Evolutionary conservation across 2,797 vertebrate genomes (phyloP).

Genomic region (Cryptoprocta ferox): DNA sequence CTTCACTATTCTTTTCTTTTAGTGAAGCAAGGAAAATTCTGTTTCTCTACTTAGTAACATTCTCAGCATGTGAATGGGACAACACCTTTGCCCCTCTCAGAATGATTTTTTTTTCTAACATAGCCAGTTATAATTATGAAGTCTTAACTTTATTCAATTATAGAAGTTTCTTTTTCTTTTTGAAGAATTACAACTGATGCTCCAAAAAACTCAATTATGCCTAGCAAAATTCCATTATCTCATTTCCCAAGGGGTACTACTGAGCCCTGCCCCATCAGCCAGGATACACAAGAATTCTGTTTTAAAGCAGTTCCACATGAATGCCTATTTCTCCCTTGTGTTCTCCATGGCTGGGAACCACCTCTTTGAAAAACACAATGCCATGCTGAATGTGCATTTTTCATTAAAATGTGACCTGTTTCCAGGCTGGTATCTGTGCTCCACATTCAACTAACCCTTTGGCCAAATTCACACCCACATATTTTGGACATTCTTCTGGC

Average conservation of each 20-base stretch:
- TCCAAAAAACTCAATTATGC: neutral
- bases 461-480: slow-evolving; percentile 77
- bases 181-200: slow-evolving; percentile 37
- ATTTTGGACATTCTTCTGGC: slow-evolving; percentile 74
- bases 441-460: slow-evolving; percentile 65
- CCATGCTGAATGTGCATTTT: slow-evolving; percentile 71
- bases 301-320: slow-evolving; percentile 59
- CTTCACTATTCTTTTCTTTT: neutral
- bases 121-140: slow-evolving; percentile 24
- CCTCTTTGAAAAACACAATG: slow-evolving; percentile 74
- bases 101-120: neutral
- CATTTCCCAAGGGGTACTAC: slow-evolving; percentile 27
- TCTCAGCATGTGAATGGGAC: neutral
- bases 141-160: slow-evolving; percentile 17
- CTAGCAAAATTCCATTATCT: slow-evolving; percentile 38
- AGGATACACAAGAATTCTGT: slow-evolving; percentile 47
- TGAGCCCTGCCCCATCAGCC: neutral
- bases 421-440: slow-evolving; percentile 64
- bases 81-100: neutral
- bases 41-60: neutral
- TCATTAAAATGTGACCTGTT: slow-evolving; percentile 69
- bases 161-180: neutral
- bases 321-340: slow-evolving; percentile 53
- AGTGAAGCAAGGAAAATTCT: neutral
- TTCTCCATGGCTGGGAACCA: slow-evolving; percentile 38